phyloP scores from a whole-genome alignment of 2,113 vertebrate species.

The Drymodes brunneopygia region DNA sequence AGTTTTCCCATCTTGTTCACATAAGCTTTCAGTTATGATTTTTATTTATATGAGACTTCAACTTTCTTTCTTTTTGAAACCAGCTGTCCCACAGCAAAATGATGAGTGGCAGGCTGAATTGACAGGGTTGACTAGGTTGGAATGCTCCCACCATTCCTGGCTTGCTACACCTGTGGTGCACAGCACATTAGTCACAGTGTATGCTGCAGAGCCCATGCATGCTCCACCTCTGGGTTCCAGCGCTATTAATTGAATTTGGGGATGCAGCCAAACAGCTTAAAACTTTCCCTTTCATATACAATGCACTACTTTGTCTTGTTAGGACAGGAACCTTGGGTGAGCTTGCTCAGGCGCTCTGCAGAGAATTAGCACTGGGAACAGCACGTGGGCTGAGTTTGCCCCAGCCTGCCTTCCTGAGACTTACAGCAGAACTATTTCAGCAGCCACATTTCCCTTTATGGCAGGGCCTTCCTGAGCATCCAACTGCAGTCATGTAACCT shows the following conservation, averaged over 20 bases:
- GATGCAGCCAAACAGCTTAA: neutral
- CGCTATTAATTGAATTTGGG: neutral
- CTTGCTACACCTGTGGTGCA: neutral
- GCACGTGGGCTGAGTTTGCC: accelerated
- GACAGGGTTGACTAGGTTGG: neutral
- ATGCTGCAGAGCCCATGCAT: neutral
- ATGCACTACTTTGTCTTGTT: neutral
- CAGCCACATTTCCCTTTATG: neutral
- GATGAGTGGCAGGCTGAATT: neutral
- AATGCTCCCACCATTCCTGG: neutral
- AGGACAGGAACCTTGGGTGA: neutral
- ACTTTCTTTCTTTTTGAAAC: neutral
- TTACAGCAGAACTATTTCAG: neutral
- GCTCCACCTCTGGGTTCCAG: neutral
- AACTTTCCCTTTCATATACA: neutral
- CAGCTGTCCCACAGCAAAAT: neutral
- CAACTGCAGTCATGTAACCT: neutral
- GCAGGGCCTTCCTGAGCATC: neutral
- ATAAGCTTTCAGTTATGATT: neutral
- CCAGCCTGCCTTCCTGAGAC: neutral
- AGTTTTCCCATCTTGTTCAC: neutral
- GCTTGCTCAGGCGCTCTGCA: neutral
- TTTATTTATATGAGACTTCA: neutral
- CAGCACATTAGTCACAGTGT: neutral
- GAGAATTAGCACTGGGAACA: neutral